Percentiles rank a stretch among this genome's conserved stretches.
phyloP scores from a whole-genome alignment of 2,888 invertebrate genomes.

The Thysanoteuthis rhombus region DNA sequence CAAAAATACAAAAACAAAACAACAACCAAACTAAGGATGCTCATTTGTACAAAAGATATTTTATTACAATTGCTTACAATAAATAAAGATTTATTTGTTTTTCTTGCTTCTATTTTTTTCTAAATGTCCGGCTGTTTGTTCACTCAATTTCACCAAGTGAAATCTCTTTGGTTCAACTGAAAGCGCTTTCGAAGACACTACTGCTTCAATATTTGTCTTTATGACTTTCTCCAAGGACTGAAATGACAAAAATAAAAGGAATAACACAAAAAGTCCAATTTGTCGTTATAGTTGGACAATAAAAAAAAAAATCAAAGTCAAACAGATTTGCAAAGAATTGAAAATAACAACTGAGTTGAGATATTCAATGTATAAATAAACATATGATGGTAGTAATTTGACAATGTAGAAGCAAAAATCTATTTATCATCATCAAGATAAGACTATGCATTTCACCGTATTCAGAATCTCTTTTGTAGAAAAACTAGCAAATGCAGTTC shows the following conservation, averaged over 20 bases:
- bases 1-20: too few relatives aligned
- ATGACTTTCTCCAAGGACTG: slow-evolving; percentile 51
- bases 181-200: slow-evolving; percentile 47
- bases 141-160: slow-evolving; percentile 39
- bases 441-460: too few relatives aligned
- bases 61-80: neutral
- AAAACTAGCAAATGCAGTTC: too few relatives aligned
- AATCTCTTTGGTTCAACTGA: slow-evolving; percentile 49
- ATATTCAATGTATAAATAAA: neutral
- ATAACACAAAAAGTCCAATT: neutral
- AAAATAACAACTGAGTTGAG: too few relatives aligned
- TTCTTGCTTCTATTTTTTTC: neutral
- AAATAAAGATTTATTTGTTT: neutral
- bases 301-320: neutral
- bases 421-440: too few relatives aligned
- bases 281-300: neutral
- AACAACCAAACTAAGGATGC: neutral
- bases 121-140: neutral
- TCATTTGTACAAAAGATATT: neutral
- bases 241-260: slow-evolving; percentile 33
- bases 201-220: slow-evolving; percentile 51
- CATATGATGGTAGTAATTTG: too few relatives aligned
- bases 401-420: too few relatives aligned
- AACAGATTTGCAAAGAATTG: neutral
- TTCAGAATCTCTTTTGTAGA: too few relatives aligned